Percentiles rank a stretch among this genome's conserved stretches.
Conservation (phyloP, 2,888 invertebrate species). For the Nipponacmea schrenckii region DNA sequence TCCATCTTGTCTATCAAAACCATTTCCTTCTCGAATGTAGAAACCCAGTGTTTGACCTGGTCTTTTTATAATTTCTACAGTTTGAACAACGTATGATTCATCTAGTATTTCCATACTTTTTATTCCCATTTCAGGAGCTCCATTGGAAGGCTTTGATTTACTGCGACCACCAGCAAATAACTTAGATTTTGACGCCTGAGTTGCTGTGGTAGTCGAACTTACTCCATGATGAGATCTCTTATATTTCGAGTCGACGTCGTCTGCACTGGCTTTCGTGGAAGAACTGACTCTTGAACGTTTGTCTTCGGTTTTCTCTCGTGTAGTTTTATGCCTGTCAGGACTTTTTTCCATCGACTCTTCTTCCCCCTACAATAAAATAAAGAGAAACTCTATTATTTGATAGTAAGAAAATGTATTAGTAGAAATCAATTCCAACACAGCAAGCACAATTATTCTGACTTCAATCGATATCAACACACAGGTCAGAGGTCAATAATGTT, state of each 20-base stretch:
- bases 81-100: conserved; percentile 62
- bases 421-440: background rate
- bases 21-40: conserved; percentile 98
- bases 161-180: conserved; percentile 8
- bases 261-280: conserved; percentile 14
- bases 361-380: conserved; percentile 38
- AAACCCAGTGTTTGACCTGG: conserved; percentile 98
- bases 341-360: conserved; percentile 59
- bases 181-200: conserved; percentile 19
- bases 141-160: conserved; percentile 43
- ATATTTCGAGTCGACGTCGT: conserved; percentile 20
- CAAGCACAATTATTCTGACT: background rate
- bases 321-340: conserved; percentile 44
- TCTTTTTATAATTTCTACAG: conserved; percentile 96
- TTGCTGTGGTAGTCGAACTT: conserved; percentile 32
- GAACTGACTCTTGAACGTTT: conserved; percentile 13
- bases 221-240: conserved; percentile 33
- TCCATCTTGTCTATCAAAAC: conserved; percentile 92
- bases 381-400: background rate
- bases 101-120: conserved; percentile 61
- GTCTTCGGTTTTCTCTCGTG: conserved; percentile 35
- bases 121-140: conserved; percentile 63
- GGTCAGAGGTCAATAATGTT: conserved; percentile 21
- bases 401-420: background rate
- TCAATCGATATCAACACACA: conserved; percentile 6